Percentiles rank a stretch among this genome's conserved stretches.
phyloP scores from a whole-genome alignment of 2,797 vertebrate genomes.

The Phrynocephalus guinanensis region DNA sequence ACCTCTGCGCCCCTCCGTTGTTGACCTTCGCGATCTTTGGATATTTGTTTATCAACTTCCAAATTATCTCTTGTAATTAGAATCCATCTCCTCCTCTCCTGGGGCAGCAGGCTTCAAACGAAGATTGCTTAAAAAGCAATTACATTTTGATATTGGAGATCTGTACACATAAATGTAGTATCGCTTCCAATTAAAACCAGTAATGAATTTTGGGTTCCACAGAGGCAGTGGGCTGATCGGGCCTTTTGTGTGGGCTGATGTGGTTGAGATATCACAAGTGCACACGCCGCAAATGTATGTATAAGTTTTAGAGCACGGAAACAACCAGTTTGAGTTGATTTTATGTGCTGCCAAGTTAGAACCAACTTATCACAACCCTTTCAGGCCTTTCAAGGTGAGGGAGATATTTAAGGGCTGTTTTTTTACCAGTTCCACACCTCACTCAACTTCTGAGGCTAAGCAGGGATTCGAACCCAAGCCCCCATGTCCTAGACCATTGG shows the following conservation, averaged over 20 bases:
- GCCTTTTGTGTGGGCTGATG: constrained; percentile 20
- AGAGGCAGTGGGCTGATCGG: constrained; percentile 39
- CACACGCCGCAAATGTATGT: not conserved
- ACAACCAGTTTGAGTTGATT: too few relatives aligned
- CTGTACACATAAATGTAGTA: constrained; percentile 62
- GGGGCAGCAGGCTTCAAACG: constrained; percentile 67
- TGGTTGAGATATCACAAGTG: not conserved
- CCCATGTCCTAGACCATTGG: too few relatives aligned
- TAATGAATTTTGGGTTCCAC: constrained; percentile 60
- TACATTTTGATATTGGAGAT: constrained; percentile 67
- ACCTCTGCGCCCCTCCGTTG: constrained; percentile 32
- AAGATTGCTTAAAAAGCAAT: constrained; percentile 68
- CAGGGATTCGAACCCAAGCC: too few relatives aligned
- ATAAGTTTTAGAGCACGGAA: not conserved
- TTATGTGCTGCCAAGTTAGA: too few relatives aligned
- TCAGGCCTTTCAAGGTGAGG: too few relatives aligned
- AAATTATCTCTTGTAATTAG: constrained; percentile 70
- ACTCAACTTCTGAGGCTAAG: too few relatives aligned
- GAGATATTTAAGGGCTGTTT: too few relatives aligned
- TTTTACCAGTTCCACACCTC: too few relatives aligned
- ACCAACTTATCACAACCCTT: too few relatives aligned
- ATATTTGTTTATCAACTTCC: constrained; percentile 73
- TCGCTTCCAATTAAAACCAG: constrained; percentile 69
- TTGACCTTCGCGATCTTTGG: constrained; percentile 52
- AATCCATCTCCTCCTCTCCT: constrained; percentile 65